Evolutionary conservation across 1,140 invertebrate genomes (phyloP).

Genomic region (Aporrectodea caliginosa): DNA sequence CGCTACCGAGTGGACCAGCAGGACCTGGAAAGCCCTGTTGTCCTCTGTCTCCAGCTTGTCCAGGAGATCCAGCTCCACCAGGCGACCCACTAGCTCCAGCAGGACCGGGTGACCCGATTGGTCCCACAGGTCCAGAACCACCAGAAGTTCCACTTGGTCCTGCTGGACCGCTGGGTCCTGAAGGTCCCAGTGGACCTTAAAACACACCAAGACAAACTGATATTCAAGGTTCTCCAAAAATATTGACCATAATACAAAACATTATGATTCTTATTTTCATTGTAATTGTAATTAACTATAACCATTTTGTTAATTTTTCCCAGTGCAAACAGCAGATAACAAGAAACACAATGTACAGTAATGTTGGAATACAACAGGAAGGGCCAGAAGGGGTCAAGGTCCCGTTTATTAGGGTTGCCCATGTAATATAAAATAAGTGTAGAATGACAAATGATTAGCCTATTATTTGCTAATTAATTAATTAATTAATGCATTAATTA

Average conservation of each 20-base stretch:
- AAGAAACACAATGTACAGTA: no score
- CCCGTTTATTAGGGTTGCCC: no score
- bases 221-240: neutral
- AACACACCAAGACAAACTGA: neutral
- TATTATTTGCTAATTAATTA: no score
- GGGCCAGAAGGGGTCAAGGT: no score
- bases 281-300: neutral
- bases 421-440: no score
- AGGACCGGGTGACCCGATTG: neutral
- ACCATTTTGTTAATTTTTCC: no score
- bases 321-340: no score
- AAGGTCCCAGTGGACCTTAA: neutral
- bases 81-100: neutral
- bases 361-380: no score
- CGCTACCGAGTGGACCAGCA: neutral
- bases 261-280: neutral
- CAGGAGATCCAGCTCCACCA: neutral
- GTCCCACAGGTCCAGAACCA: constrained; percentile 1
- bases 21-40: neutral
- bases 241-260: neutral
- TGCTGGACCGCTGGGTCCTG: neutral
- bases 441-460: no score
- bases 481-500: no score
- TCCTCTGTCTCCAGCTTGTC: constrained; percentile 10
- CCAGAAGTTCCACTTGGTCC: constrained; percentile 6